Evolutionary conservation across 1,140 invertebrate genomes (phyloP), one percentile per base, ranked within the genome.

Genomic region (Hesperophylax magnus): DNA sequence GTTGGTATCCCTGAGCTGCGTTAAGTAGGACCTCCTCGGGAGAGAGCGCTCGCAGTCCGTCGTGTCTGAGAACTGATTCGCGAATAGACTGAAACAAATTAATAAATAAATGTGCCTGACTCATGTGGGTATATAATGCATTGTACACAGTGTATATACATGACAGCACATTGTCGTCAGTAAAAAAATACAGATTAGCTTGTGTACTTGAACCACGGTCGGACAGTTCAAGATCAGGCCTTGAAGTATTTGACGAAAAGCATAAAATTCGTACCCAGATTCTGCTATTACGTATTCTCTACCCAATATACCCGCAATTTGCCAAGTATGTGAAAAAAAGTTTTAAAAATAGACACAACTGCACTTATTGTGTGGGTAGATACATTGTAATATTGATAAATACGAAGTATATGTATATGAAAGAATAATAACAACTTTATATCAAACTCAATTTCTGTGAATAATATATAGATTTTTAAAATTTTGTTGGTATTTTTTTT

Each of bases 1-100:
- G 24, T 27, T 52, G 3, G 63, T 65, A 65, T 31, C 63, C 15
- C 22, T 65, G 63, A 65, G n/a, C 20, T 27, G 69, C 31, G 56
- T 27, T 5, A 80, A 34, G 17, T 39, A 20, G 52, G 24, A 71
- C 24, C 52, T 56, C 52, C 56, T 75, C 24, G 60, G 56, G 5
- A 63, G 39, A 4, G 69, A 63, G 60, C 53, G 69, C 27, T 76
- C 79, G 58, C 79, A 80, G 72, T 80, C 79, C 15, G 79, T 75
- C 53, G 79, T 52, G 47, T 80, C 79, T 24, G 79, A 80, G 72
- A 75, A 80, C 79, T 80, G 79, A 74, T 74, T 58, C 15, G 71
- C 79, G 58, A 80, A 80, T 31, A 76, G 27, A 54, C 79, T 80
- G 69, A 27, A 76, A 80, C 9, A 8, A 71, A 67, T n/a, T n/a